These are phyloP conservation scores for Procambarus virginalis DNA, from an alignment of 1,140 invertebrate genomes.

Conservation along the genomic window DNA sequence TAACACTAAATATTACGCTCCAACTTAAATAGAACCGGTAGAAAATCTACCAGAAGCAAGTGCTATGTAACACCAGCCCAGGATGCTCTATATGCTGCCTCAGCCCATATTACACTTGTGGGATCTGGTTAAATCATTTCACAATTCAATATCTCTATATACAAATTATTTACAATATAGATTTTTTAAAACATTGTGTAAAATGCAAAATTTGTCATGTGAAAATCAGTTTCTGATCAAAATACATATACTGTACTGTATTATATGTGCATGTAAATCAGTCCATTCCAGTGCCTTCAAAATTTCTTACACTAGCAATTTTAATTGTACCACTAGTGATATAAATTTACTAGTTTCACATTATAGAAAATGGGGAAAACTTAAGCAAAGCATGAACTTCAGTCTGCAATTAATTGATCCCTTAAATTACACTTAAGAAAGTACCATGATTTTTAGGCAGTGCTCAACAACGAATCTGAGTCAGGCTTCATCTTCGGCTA, in stretches of 20 bases:
- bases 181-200: neutral
- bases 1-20: neutral
- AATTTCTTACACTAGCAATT: neutral
- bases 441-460: neutral
- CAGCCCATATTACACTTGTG: neutral
- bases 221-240: neutral
- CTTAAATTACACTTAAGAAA: constrained; percentile 4
- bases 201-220: neutral
- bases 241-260: neutral
- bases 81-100: neutral
- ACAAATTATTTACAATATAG: constrained; percentile 33
- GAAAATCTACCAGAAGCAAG: neutral
- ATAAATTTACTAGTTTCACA: neutral
- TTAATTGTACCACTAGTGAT: neutral
- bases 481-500: neutral
- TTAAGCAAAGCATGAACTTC: constrained; percentile 7
- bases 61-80: neutral
- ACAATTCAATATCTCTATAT: constrained; percentile 22
- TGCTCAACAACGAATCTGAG: neutral
- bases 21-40: neutral
- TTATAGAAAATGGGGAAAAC: constrained; percentile 12
- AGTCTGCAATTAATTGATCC: neutral
- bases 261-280: neutral
- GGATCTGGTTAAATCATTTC: neutral
- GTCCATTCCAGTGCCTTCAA: neutral